Percentiles rank a stretch among this genome's conserved stretches.
Evolutionary conservation across 1,140 invertebrate species (phyloP).

Genomic region (Adelges cooleyi): DNA sequence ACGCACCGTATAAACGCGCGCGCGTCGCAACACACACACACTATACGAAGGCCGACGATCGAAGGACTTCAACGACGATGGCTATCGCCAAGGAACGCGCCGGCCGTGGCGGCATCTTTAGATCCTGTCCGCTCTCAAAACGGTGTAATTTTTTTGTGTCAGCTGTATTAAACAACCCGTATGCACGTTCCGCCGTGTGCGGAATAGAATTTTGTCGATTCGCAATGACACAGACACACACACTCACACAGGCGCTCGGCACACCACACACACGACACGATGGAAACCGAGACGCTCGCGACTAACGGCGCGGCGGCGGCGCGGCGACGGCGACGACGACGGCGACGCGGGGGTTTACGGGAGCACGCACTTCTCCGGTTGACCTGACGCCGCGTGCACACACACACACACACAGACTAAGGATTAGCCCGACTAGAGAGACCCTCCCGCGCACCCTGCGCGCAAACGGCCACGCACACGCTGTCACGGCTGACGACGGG

Average conservation of each 20-base stretch:
- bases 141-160: too few species aligned
- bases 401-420: slow-evolving; percentile 18
- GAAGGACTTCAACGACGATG: too few species aligned
- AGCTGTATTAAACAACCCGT: too few species aligned
- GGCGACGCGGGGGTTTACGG: neutral
- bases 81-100: too few species aligned
- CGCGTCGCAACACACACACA: neutral
- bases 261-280: neutral
- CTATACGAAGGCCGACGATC: too few species aligned
- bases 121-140: too few species aligned
- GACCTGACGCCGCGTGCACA: slow-evolving; percentile 28
- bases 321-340: too few species aligned
- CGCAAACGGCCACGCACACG: slow-evolving; percentile 1
- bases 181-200: too few species aligned
- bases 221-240: too few species aligned
- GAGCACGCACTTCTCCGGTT: slow-evolving; percentile 22
- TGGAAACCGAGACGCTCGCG: slow-evolving; percentile 12
- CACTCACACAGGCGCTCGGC: neutral
- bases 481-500: neutral
- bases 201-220: too few species aligned
- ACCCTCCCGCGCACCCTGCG: slow-evolving; percentile 16
- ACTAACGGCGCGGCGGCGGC: slow-evolving; percentile 25
- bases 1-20: neutral
- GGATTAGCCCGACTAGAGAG: slow-evolving; percentile 24
- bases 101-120: too few species aligned